Evolutionary conservation across 2,888 invertebrate genomes (phyloP).

Genomic region (Lithosia quadra): DNA sequence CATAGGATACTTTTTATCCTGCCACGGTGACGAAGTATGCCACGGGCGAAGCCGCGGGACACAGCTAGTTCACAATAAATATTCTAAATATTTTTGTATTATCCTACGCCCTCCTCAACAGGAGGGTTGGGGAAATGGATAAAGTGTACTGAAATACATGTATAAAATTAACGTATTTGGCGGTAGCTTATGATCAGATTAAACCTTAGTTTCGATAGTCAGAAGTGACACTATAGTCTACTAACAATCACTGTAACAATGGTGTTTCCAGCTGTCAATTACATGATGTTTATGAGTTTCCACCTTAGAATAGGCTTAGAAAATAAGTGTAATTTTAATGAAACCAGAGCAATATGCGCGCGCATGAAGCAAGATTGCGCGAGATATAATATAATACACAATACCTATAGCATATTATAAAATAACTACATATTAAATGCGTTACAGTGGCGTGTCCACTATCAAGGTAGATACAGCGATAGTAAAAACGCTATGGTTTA

Average conservation of each 20-base stretch:
- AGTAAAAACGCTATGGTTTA: conserved; percentile 15
- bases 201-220: not conserved
- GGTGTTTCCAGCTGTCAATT: too few species aligned
- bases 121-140: too few species aligned
- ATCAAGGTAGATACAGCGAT: conserved; percentile 18
- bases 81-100: too few species aligned
- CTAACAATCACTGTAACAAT: too few species aligned
- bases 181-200: not conserved
- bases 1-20: too few species aligned
- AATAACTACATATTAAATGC: not conserved
- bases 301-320: not conserved
- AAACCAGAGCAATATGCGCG: not conserved
- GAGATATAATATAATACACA: not conserved
- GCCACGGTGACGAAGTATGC: too few species aligned
- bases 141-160: not conserved
- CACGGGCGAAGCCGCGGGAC: too few species aligned
- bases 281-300: too few species aligned
- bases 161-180: not conserved
- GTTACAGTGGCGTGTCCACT: conserved; percentile 20
- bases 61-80: too few species aligned
- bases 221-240: not conserved
- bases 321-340: not conserved
- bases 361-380: not conserved
- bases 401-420: not conserved
- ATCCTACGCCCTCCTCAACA: too few species aligned